Percentiles rank a stretch among this genome's conserved stretches.
Conservation (phyloP, 2,888 invertebrate species). For the Tiphia femorata region DNA sequence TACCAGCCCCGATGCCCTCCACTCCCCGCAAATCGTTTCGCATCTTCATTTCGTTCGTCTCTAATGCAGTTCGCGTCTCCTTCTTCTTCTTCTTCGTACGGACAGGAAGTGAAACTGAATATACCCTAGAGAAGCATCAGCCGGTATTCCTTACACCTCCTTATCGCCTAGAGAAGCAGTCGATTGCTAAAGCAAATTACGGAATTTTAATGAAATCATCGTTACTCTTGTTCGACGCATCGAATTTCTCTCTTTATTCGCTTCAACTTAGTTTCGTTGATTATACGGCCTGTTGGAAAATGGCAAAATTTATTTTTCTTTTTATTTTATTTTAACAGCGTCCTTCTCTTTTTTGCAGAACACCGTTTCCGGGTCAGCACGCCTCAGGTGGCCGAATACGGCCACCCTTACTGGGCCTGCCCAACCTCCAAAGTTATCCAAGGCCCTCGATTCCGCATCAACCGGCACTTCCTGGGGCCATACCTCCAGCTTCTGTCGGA, state of each 20-base stretch:
- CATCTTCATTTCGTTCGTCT: not conserved
- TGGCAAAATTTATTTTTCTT: not conserved
- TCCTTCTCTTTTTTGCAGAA: slow-evolving; percentile 20
- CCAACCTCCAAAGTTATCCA: slow-evolving; percentile 55
- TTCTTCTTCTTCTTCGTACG: not conserved
- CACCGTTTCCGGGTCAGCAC: slow-evolving; percentile 47
- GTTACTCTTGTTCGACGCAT: too few species aligned
- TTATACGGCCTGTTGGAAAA: not conserved
- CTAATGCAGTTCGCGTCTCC: not conserved
- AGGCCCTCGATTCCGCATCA: slow-evolving; percentile 53
- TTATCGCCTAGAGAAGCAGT: too few species aligned
- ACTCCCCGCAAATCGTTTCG: not conserved
- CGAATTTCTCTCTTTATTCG: too few species aligned
- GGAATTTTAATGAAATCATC: too few species aligned
- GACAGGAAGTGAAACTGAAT: not conserved
- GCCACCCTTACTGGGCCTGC: slow-evolving; percentile 53
- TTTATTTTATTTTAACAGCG: not conserved
- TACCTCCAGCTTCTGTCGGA: slow-evolving; percentile 16
- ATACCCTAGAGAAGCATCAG: too few species aligned
- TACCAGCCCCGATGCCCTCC: not conserved
- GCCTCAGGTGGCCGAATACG: slow-evolving; percentile 52
- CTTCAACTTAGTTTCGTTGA: too few species aligned
- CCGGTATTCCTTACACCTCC: too few species aligned
- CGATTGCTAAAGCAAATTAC: too few species aligned
- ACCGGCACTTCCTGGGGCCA: slow-evolving; percentile 32